These are phyloP conservation scores for Euura saliciscinereae DNA, from an alignment of 1,140 invertebrate species.

Conservation along the genomic window DNA sequence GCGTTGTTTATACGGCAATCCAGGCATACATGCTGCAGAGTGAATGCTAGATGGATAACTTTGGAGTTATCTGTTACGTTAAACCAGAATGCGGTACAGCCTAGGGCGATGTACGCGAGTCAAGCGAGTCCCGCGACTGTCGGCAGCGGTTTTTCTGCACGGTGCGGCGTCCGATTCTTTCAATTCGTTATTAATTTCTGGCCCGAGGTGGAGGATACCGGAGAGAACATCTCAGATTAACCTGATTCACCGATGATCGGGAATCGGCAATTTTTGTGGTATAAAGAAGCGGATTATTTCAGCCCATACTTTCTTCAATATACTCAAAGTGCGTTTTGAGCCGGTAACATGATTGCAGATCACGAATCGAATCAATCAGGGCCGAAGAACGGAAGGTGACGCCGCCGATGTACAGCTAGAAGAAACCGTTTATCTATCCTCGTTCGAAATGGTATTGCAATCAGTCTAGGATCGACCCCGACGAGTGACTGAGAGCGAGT, in stretches of 20 bases:
- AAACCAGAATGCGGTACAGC: neutral
- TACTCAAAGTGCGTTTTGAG: too few species aligned
- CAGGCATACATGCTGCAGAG: neutral
- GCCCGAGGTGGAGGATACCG: neutral
- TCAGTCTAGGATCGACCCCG: neutral
- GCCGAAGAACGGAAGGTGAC: neutral
- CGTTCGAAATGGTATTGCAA: neutral
- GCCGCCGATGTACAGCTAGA: neutral
- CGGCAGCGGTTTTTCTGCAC: neutral
- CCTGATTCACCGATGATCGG: neutral
- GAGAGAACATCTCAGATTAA: neutral
- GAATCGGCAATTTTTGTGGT: too few species aligned
- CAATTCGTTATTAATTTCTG: neutral
- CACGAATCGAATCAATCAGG: neutral
- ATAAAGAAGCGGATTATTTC: too few species aligned
- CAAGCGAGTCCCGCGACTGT: neutral
- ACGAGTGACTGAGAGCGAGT: neutral
- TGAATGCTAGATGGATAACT: neutral
- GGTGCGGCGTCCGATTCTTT: neutral
- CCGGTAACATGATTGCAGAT: neutral
- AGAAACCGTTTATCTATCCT: neutral
- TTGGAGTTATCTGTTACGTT: slow-evolving; percentile 5
- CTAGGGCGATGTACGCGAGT: slow-evolving; percentile 2
- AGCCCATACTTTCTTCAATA: too few species aligned
- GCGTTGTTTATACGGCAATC: too few species aligned